These are phyloP conservation scores for Ahaetulla prasina DNA, from an alignment of 2,113 vertebrate species.

Conservation along the genomic window DNA sequence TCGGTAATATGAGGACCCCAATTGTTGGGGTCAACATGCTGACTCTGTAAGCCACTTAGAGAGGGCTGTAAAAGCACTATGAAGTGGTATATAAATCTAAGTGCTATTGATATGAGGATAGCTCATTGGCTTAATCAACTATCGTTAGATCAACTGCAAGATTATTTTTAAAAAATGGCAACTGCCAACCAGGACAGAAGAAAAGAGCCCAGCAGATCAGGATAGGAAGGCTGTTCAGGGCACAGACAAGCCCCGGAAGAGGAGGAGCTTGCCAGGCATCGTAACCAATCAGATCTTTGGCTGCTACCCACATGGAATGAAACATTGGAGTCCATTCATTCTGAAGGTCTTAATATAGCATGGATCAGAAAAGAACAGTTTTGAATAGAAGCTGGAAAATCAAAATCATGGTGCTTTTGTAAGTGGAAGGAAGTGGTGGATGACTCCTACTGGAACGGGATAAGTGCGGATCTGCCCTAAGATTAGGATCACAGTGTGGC, in stretches of 20 bases:
- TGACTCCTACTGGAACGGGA: neutral
- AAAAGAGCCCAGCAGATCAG: neutral
- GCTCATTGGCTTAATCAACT: neutral
- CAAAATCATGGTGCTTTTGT: neutral
- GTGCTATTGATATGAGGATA: no score
- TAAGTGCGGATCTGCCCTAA: neutral
- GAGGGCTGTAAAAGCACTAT: no score
- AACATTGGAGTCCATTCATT: neutral
- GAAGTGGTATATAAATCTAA: no score
- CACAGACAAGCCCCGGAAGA: neutral
- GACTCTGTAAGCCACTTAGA: no score
- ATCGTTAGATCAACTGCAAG: neutral
- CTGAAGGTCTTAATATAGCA: neutral
- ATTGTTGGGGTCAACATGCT: no score
- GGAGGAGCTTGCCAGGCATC: neutral
- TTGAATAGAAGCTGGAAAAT: neutral
- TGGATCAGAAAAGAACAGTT: neutral
- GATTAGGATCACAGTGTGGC: neutral
- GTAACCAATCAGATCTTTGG: neutral
- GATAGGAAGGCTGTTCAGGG: neutral
- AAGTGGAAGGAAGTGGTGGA: neutral
- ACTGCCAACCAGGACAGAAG: neutral
- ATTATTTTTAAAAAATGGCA: neutral
- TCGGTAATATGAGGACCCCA: no score
- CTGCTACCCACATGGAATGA: neutral